Conservation (phyloP, 2,888 invertebrate species). For the Habroteleia sp. region DNA sequence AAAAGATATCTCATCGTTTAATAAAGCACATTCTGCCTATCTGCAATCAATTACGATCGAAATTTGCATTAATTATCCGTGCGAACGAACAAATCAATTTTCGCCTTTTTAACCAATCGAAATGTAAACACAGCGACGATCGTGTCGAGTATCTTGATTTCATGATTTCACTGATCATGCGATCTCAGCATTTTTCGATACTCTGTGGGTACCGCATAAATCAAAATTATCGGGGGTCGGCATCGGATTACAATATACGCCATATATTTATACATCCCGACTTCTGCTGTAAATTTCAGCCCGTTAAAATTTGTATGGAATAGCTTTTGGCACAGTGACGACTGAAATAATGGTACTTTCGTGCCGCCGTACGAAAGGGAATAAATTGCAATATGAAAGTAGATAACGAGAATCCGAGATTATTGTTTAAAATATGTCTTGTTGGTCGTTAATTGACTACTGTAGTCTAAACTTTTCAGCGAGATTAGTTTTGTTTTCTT, state of each 20-base stretch:
- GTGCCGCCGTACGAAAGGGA: conserved; percentile 6
- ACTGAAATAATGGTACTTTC: conserved; percentile 37
- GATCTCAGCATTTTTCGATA: conserved; percentile 33
- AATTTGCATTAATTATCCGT: conserved; percentile 27
- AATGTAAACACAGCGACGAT: conserved; percentile 19
- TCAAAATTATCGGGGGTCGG: conserved; percentile 45
- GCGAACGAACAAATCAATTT: conserved; percentile 25
- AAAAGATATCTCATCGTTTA: conserved; percentile 19
- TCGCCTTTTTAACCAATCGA: conserved; percentile 24
- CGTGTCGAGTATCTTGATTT: conserved; percentile 11
- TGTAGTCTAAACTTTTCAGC: too few species aligned
- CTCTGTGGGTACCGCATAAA: conserved; percentile 27
- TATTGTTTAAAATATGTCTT: conserved; percentile 32
- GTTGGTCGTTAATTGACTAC: conserved; percentile 18
- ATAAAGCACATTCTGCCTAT: conserved; percentile 11
- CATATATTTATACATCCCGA: conserved; percentile 38
- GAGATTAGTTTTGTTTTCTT: too few species aligned
- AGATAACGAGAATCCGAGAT: conserved; percentile 10
- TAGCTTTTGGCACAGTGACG: conserved; percentile 38
- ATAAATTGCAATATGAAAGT: conserved; percentile 38
- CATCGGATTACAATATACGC: conserved; percentile 51
- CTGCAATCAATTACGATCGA: conserved; percentile 19
- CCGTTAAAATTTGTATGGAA: conserved; percentile 32
- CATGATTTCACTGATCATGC: conserved; percentile 9
- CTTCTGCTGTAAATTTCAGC: conserved; percentile 39